A percentile compares a stretch with the other conserved stretches of the same genome.
phyloP scores from a whole-genome alignment of 2,797 vertebrate species.

The Synaphobranchus kaupii region DNA sequence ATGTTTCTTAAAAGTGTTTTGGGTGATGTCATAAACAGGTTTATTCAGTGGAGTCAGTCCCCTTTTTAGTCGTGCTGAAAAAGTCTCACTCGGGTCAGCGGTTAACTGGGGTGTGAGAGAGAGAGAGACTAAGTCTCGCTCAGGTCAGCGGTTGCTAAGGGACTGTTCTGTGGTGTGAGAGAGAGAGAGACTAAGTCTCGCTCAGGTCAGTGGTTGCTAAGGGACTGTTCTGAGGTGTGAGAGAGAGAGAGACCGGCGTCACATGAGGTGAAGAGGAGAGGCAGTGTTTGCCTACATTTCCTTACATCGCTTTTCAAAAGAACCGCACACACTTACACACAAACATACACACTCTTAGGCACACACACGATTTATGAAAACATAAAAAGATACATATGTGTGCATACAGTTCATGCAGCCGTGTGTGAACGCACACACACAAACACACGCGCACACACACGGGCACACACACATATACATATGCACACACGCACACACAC shows the following conservation, averaged over 20 bases:
- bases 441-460: background rate
- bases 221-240: no score
- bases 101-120: background rate
- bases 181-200: no score
- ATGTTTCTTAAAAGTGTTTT: background rate
- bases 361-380: background rate
- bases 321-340: conserved; percentile 23
- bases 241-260: background rate
- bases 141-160: no score
- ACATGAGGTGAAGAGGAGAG: background rate
- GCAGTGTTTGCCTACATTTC: background rate
- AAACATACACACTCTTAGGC: background rate
- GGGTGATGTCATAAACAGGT: background rate
- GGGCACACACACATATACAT: background rate
- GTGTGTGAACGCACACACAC: background rate
- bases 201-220: no score
- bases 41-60: background rate
- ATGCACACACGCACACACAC: background rate
- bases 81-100: background rate
- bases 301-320: background rate
- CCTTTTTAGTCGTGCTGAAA: background rate
- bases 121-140: no score
- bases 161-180: no score
- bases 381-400: no score
- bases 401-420: no score